phyloP scores from a whole-genome alignment of 2,113 vertebrate species.

The Mungos mungo region DNA sequence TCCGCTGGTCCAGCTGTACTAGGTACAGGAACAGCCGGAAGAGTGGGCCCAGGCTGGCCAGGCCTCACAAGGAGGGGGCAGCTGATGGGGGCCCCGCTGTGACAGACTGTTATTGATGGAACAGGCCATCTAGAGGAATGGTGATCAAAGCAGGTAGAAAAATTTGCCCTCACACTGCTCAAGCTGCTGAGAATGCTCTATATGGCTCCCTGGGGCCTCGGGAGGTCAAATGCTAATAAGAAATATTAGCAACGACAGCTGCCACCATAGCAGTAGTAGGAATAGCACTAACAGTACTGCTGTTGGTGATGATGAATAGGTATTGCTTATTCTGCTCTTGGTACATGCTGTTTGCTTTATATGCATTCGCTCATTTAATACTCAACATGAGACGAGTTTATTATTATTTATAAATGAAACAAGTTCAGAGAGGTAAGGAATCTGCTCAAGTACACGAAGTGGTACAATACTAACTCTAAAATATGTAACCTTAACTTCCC shows the following conservation, averaged over 20 bases:
- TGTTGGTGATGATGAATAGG: fast-evolving
- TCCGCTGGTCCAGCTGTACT: background rate
- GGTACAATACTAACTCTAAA: background rate
- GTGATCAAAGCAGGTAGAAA: background rate
- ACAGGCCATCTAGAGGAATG: background rate
- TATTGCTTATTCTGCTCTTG: background rate
- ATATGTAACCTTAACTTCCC: background rate
- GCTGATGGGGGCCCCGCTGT: background rate
- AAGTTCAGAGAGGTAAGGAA: background rate
- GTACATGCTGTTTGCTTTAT: background rate
- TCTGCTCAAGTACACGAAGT: background rate
- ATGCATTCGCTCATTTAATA: background rate
- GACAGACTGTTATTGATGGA: background rate
- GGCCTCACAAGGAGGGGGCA: background rate
- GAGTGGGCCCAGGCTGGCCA: background rate
- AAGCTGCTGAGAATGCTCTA: background rate
- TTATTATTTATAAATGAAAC: background rate
- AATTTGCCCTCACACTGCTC: background rate
- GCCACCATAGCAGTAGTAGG: background rate
- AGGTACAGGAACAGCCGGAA: background rate
- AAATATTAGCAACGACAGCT: background rate
- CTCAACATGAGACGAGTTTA: background rate
- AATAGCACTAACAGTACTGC: background rate
- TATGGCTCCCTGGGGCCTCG: too few relatives aligned
- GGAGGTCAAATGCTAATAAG: background rate